These are phyloP conservation scores for Otolemur crassicaudatus DNA, from an alignment of 2,797 vertebrate species.

Conservation along the genomic window DNA sequence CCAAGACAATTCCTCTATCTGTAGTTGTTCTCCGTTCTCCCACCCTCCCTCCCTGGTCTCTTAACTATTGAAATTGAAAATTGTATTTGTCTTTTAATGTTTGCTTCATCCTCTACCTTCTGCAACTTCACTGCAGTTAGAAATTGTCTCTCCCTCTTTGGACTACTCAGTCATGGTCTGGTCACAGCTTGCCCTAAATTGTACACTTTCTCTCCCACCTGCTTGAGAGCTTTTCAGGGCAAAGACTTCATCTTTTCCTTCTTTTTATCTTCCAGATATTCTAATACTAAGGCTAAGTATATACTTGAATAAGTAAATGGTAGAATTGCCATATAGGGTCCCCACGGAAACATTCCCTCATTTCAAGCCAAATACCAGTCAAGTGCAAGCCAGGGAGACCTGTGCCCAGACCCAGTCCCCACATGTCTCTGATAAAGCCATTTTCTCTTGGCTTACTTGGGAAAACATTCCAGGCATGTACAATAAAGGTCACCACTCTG, in stretches of 20 bases:
- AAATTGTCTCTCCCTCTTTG: not conserved
- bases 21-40: not conserved
- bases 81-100: not conserved
- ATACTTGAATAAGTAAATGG: not conserved
- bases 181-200: not conserved
- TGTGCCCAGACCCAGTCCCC: not conserved
- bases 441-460: conserved; percentile 58
- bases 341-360: not conserved
- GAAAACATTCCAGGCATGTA: conserved; percentile 67
- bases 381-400: not conserved
- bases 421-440: conserved; percentile 10
- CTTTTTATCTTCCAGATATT: not conserved
- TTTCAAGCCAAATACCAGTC: not conserved
- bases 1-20: not conserved
- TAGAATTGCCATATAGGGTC: not conserved
- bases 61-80: not conserved
- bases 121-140: not conserved
- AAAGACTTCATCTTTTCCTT: not conserved
- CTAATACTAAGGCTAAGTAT: not conserved
- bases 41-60: not conserved
- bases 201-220: not conserved
- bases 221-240: not conserved
- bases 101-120: not conserved
- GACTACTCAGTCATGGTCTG: not conserved
- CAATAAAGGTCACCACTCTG: conserved; percentile 65